Evolutionary conservation across 2,888 invertebrate species (phyloP).

Genomic region (Dryococelus australis): DNA sequence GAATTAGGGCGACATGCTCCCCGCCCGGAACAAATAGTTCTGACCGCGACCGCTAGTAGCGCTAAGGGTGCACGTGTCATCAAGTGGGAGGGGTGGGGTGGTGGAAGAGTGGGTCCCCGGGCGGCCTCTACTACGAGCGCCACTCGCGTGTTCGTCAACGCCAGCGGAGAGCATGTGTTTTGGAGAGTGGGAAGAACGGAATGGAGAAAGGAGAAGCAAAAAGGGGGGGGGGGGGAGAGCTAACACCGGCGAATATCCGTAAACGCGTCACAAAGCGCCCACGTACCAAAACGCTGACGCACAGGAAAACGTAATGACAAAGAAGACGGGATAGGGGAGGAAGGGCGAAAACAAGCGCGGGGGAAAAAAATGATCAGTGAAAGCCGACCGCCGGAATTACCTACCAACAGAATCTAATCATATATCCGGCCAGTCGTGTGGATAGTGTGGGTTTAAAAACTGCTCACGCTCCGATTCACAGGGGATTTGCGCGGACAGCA

Average conservation of each 20-base stretch:
- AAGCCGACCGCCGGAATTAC: constrained; percentile 7
- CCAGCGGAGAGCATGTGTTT: neutral
- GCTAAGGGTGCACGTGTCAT: neutral
- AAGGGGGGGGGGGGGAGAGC: neutral
- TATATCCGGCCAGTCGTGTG: neutral
- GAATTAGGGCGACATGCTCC: neutral
- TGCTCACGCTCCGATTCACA: too few relatives aligned
- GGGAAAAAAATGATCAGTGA: neutral
- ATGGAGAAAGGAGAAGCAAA: neutral
- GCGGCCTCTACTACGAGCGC: neutral
- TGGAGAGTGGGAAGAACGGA: neutral
- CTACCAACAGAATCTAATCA: neutral
- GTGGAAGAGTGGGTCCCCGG: neutral
- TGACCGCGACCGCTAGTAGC: neutral
- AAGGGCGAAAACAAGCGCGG: neutral
- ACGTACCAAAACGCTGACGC: neutral
- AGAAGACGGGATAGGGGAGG: neutral
- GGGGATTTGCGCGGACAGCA: too few relatives aligned
- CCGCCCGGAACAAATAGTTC: neutral
- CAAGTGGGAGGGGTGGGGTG: neutral
- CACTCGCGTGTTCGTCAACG: neutral
- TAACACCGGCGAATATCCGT: neutral
- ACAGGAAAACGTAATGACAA: neutral
- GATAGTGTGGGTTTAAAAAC: neutral
- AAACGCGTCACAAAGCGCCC: constrained; percentile 3